Evolutionary conservation across 2,797 vertebrate species (phyloP).

Genomic region (Myotis pilosus): DNA sequence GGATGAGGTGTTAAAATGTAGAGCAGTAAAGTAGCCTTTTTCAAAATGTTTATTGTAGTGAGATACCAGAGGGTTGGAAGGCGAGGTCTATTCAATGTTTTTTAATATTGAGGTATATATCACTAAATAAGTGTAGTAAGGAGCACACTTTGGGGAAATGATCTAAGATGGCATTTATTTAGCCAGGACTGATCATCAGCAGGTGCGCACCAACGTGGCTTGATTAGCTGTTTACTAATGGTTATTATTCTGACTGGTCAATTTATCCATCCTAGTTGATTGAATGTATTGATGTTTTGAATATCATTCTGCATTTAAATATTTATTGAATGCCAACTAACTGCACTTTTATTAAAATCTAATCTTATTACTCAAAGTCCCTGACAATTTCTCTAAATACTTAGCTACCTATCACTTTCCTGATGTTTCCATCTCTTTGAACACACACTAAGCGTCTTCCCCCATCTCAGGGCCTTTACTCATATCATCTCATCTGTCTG

Average conservation of each 20-base stretch:
- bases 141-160: not conserved
- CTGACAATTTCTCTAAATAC: not conserved
- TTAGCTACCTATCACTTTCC: not conserved
- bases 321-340: not conserved
- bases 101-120: not conserved
- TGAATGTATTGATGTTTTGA: slow-evolving; percentile 8
- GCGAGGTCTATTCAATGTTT: not conserved
- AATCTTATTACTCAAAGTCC: not conserved
- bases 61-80: not conserved
- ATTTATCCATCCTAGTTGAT: not conserved
- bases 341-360: not conserved
- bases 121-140: not conserved
- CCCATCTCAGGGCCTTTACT: not conserved
- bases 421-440: not conserved
- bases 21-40: not conserved
- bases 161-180: not conserved
- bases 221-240: not conserved
- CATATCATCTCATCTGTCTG: not conserved
- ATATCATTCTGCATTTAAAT: not conserved
- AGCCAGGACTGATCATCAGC: not conserved
- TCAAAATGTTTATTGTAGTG: not conserved
- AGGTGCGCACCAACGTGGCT: not conserved
- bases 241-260: not conserved
- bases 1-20: not conserved
- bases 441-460: not conserved